A percentile compares a stretch with the other conserved stretches of the same genome.
Conservation (phyloP, 2,113 vertebrate genomes). For the Clarias gariepinus region DNA sequence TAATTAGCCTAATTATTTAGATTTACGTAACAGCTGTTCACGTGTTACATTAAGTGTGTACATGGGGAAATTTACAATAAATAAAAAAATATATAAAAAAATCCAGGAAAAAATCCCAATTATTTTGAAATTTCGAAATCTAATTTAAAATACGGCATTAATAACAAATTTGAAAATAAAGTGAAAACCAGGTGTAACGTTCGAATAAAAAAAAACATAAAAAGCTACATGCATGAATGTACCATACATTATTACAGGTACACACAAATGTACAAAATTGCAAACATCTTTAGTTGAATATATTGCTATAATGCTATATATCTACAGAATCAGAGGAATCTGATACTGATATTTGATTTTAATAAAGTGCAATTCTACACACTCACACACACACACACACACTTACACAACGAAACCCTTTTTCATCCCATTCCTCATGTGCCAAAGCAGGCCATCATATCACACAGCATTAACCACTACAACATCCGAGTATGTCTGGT, state of each 20-base stretch:
- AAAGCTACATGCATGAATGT: conserved; percentile 11
- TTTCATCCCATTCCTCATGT: conserved; percentile 45
- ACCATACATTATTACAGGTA: conserved; percentile 27
- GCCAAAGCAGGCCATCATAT: conserved; percentile 3
- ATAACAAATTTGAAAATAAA: not conserved
- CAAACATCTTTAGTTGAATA: conserved; percentile 29
- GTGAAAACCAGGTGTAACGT: not conserved
- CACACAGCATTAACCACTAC: conserved; percentile 60
- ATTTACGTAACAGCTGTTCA: not conserved
- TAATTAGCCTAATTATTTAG: not conserved
- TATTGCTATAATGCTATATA: conserved; percentile 33
- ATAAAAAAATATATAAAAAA: not conserved
- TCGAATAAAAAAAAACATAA: conserved; percentile 12
- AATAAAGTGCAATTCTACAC: conserved; percentile 49
- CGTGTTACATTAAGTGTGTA: not conserved
- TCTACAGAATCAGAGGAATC: conserved; percentile 2
- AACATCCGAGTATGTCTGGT: conserved; percentile 68
- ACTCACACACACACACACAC: not conserved
- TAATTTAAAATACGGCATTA: not conserved
- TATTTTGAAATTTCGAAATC: not conserved
- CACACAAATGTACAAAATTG: conserved; percentile 1
- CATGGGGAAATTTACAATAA: not conserved
- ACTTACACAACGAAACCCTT: not conserved
- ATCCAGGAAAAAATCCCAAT: not conserved
- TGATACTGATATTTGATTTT: conserved; percentile 14